Base-by-base conservation (phyloP, 2,888 invertebrate genomes). In the Drosophila colorata region DNA sequence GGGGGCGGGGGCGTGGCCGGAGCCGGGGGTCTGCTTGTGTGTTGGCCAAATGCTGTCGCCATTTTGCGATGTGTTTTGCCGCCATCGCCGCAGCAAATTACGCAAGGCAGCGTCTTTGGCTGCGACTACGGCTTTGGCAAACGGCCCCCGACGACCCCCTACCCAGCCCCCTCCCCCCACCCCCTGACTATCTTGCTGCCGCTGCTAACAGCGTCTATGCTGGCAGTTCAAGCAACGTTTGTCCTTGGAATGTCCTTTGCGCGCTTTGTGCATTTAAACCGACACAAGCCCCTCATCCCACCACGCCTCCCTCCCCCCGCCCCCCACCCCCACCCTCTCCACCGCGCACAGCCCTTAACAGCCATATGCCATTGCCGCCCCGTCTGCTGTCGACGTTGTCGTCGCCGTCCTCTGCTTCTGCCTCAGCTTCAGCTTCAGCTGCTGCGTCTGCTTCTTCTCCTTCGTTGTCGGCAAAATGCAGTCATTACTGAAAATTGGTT, bases 401-500 rank as follows among this genome's bases (percentile, higher is more conserved):
- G 47, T 38, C 37, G 31, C 31, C 51, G n/a, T 23, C 11, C 52
- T 41, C 9, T 14, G 38, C 61, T 40, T 33, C 60, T 11, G 23
- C 60, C n/a, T 31, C 38, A 11, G 51, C 66, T 40, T 55, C n/a
- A n/a, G n/a, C n/a, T n/a, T n/a, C n/a, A n/a, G n/a, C n/a, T n/a
- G n/a, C 47, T 58, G 58, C 18, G 25, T 8, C 25, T 40, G 25
- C 23, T 18, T 18, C 48, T 11, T 9, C 23, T n/a, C 37, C 61
- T 28, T 55, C 41, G 69, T 64, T 60, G 75, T 74, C 84, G 84
- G 83, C 87, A 87, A 83, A 83, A 83, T 83, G 89, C 89, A 90
- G 90, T 90, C 90, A 90, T 90, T 90, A 90, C 90, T 89, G 90
- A 89, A 90, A 90, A 90, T 90, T 90, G 90, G 90, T 90, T 90